phyloP scores from a whole-genome alignment of 2,888 invertebrate species.

The Nudaria mundana region DNA sequence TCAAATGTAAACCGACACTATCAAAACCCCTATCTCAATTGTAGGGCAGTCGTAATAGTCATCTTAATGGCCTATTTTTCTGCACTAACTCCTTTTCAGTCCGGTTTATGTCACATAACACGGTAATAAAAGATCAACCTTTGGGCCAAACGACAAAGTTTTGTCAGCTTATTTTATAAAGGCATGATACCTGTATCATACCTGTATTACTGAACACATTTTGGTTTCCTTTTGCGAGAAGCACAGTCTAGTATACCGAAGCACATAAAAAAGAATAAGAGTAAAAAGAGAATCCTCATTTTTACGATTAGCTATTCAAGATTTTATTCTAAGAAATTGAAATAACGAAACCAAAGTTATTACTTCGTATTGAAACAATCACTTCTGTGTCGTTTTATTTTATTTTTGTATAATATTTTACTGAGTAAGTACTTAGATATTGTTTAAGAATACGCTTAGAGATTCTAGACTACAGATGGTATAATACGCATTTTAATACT shows the following conservation, averaged over 20 bases:
- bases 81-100: constrained; percentile 34
- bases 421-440: neutral
- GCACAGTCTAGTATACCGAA: constrained; percentile 47
- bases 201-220: constrained; percentile 25
- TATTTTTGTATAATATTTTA: neutral
- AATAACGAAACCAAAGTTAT: constrained; percentile 24
- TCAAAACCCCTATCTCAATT: constrained; percentile 12
- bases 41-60: constrained; percentile 21
- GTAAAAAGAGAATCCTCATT: constrained; percentile 25
- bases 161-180: constrained; percentile 43
- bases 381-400: neutral
- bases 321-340: constrained; percentile 27
- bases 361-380: constrained; percentile 20
- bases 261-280: too few relatives aligned
- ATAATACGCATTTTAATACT: too few relatives aligned
- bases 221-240: constrained; percentile 20
- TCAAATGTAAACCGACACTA: constrained; percentile 11
- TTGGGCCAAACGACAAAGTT: constrained; percentile 33
- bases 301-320: constrained; percentile 34
- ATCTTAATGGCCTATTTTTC: constrained; percentile 31
- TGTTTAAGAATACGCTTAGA: too few relatives aligned
- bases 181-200: constrained; percentile 33
- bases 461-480: too few relatives aligned
- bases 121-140: constrained; percentile 57
- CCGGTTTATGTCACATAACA: constrained; percentile 48